These are phyloP conservation scores for Toxotes chatareus DNA, from an alignment of 2,113 vertebrate genomes.

Conservation along the genomic window DNA sequence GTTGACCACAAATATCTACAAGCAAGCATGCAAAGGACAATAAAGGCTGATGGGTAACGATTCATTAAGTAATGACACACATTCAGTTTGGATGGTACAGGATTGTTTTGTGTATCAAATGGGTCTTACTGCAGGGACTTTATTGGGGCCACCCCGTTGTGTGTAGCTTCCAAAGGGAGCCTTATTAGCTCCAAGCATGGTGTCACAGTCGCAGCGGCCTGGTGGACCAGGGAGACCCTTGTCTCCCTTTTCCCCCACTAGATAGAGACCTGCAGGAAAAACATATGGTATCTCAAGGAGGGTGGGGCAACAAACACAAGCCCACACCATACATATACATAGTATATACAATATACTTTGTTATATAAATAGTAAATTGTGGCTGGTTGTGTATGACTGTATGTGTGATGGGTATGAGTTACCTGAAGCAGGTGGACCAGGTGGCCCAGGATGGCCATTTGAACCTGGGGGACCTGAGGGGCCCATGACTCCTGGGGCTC, in stretches of 20 bases:
- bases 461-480: slow-evolving; percentile 89
- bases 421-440: slow-evolving; percentile 88
- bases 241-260: slow-evolving; percentile 94
- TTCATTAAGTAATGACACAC: not conserved
- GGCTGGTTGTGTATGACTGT: not conserved
- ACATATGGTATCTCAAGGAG: not conserved
- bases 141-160: slow-evolving; percentile 80
- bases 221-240: slow-evolving; percentile 89
- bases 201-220: slow-evolving; percentile 90
- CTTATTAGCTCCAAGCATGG: slow-evolving; percentile 80
- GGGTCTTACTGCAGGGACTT: slow-evolving; percentile 89
- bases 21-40: not conserved
- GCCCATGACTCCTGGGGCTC: slow-evolving; percentile 85
- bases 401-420: not conserved
- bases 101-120: not conserved
- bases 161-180: slow-evolving; percentile 84
- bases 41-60: not conserved
- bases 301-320: not conserved
- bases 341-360: not conserved
- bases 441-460: slow-evolving; percentile 88
- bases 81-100: not conserved
- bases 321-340: not conserved
- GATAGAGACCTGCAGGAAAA: slow-evolving; percentile 84
- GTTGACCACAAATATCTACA: slow-evolving; percentile 94
- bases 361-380: not conserved